phyloP scores from a whole-genome alignment of 2,888 invertebrate species.

The Syrphus vitripennis region DNA sequence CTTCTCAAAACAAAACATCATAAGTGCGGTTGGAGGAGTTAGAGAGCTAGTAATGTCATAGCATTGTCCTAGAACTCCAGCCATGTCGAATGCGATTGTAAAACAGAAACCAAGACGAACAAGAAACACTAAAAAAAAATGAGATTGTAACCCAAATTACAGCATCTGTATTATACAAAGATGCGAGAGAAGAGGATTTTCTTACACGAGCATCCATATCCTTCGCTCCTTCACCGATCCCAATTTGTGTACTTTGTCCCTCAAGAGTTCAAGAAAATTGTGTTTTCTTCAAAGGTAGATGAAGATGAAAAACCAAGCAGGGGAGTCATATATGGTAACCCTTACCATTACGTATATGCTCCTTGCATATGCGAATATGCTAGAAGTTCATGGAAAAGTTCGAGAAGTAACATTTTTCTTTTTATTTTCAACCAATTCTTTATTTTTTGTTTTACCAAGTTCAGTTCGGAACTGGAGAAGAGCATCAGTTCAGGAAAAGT shows the following conservation, averaged over 20 bases:
- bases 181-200: background rate
- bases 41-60: conserved; percentile 24
- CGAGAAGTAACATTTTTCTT: conserved; percentile 3
- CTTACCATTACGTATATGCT: background rate
- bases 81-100: conserved; percentile 49
- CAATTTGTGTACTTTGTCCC: conserved; percentile 48
- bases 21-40: background rate
- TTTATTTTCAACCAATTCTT: background rate
- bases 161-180: conserved; percentile 28
- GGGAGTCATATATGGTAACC: background rate
- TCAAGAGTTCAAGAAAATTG: conserved; percentile 51
- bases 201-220: conserved; percentile 7
- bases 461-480: conserved; percentile 7
- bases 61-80: conserved; percentile 50
- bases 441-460: conserved; percentile 23
- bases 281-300: conserved; percentile 9
- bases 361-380: conserved; percentile 7
- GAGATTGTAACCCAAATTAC: conserved; percentile 58
- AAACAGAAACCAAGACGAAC: conserved; percentile 22
- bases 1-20: background rate
- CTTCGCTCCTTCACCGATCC: conserved; percentile 53
- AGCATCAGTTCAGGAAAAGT: background rate
- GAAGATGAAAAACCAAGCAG: background rate
- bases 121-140: conserved; percentile 9
- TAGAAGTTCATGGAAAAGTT: conserved; percentile 59